Percentiles rank a stretch among this genome's conserved stretches.
Evolutionary conservation across 2,888 invertebrate genomes (phyloP).

Genomic region (Dryomyza anilis): DNA sequence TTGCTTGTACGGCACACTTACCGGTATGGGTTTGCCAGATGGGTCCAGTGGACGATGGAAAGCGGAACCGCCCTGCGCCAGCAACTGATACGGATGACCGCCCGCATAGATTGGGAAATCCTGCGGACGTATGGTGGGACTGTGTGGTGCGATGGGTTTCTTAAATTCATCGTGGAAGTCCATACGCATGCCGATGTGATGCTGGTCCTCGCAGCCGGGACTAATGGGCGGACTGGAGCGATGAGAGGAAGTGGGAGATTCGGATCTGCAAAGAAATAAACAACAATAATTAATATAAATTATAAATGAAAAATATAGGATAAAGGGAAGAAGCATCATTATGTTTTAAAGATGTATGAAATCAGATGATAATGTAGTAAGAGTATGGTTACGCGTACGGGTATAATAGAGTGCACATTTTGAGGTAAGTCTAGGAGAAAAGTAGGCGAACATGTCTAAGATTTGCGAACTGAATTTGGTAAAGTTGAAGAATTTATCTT

Average conservation of each 20-base stretch:
- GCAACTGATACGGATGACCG: constrained; percentile 64
- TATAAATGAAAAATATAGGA: too few species aligned
- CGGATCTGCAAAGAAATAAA: constrained; percentile 55
- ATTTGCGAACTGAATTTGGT: too few species aligned
- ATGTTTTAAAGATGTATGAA: too few species aligned
- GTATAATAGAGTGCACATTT: too few species aligned
- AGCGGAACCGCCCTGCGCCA: constrained; percentile 63
- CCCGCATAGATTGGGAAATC: constrained; percentile 60
- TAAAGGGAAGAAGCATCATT: too few species aligned
- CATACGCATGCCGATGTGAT: constrained; percentile 63
- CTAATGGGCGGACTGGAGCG: constrained; percentile 85
- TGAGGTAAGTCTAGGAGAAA: too few species aligned
- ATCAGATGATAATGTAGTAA: too few species aligned
- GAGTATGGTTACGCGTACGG: too few species aligned
- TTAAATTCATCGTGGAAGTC: constrained; percentile 60
- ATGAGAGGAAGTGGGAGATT: constrained; percentile 65
- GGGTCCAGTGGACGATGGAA: constrained; percentile 65
- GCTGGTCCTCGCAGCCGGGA: constrained; percentile 79
- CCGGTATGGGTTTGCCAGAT: constrained; percentile 61
- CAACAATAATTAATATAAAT: too few species aligned
- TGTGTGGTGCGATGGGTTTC: constrained; percentile 60
- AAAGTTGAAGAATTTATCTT: too few species aligned
- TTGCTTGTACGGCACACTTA: too few species aligned
- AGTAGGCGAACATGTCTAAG: too few species aligned
- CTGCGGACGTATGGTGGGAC: constrained; percentile 58